Base-by-base conservation (phyloP, 2,797 vertebrate genomes). In the Distichodus sexfasciatus region DNA sequence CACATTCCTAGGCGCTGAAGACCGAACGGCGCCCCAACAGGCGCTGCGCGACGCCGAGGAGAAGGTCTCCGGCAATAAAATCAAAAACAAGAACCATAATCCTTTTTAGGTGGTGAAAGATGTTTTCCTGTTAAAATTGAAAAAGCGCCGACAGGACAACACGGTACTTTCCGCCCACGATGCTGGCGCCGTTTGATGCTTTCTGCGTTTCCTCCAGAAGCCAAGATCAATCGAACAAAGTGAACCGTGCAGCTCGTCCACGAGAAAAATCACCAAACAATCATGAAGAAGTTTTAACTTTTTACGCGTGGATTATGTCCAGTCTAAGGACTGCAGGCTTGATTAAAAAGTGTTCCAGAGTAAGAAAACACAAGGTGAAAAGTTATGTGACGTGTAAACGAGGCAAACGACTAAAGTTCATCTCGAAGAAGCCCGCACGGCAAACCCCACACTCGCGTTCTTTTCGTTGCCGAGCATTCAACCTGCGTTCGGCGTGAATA, bases 381-480 rank as follows among this genome's bases (percentile, higher is more conserved):
- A 33, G 35, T 29, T 50, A 3, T 4, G 19, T n/a, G n/a, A n/a
- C n/a, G n/a, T n/a, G n/a, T n/a, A n/a, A n/a, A n/a, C n/a, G 17
- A 58, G 12, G 58, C 40, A 28, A 44, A 14, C 7, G 44, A 40
- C 41, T 58, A 76, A 72, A 76, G 60, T 69, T 68, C 43, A 79
- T 38, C 57, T 66, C 63, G 40, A 53, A 8, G 11, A 17, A 29
- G 17, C 21, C 44, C 40, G 4, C 40, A 31, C 10, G 15, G 24
- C 61, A 57, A n/a, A 8, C 38, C n/a, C 44, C 44, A 23, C 57
- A 12, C 44, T 35, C 17, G 66, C 38, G 60, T 69, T 80, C 78
- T 71, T 81, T 74, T 75, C n/a, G 69, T 77, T 64, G 41, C 68
- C 44, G 53, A 55, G 72, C 38, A 43, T 77, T 79, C 62, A 79